phyloP scores from a whole-genome alignment of 2,888 invertebrate genomes.

The Pterostichus niger region DNA sequence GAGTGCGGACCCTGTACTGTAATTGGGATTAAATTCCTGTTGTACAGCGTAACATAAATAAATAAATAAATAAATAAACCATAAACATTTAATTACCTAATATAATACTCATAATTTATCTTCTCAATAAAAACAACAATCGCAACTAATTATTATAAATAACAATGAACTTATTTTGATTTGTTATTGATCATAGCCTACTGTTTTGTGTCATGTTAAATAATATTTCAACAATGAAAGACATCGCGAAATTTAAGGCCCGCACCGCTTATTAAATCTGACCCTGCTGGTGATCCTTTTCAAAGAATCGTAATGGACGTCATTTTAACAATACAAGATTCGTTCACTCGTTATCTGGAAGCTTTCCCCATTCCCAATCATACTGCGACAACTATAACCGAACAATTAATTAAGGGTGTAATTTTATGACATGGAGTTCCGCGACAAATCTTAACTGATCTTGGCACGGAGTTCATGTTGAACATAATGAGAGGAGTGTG shows the following conservation, averaged over 20 bases:
- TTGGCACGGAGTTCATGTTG: conserved; percentile 61
- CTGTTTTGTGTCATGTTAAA: too few relatives aligned
- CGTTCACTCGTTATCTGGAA: conserved; percentile 68
- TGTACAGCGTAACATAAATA: too few relatives aligned
- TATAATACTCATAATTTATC: too few relatives aligned
- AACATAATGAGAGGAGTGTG: conserved; percentile 48
- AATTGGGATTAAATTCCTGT: too few relatives aligned
- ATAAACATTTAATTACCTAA: too few relatives aligned
- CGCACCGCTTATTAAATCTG: conserved; percentile 33
- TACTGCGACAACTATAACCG: conserved; percentile 69
- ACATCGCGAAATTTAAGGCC: conserved; percentile 26
- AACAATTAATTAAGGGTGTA: conserved; percentile 40
- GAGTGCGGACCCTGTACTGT: too few relatives aligned
- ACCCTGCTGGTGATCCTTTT: not conserved
- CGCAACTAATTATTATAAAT: too few relatives aligned
- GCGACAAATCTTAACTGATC: conserved; percentile 57
- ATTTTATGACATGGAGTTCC: conserved; percentile 62
- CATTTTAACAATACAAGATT: conserved; percentile 69
- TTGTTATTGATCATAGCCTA: too few relatives aligned
- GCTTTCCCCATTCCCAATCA: conserved; percentile 69
- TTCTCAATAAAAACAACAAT: too few relatives aligned
- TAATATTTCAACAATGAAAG: too few relatives aligned
- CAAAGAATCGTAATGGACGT: conserved; percentile 54
- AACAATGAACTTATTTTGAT: too few relatives aligned
- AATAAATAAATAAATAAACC: too few relatives aligned